These are phyloP conservation scores for Podotricha telesiphe DNA, from an alignment of 2,888 invertebrate genomes.

Conservation along the genomic window DNA sequence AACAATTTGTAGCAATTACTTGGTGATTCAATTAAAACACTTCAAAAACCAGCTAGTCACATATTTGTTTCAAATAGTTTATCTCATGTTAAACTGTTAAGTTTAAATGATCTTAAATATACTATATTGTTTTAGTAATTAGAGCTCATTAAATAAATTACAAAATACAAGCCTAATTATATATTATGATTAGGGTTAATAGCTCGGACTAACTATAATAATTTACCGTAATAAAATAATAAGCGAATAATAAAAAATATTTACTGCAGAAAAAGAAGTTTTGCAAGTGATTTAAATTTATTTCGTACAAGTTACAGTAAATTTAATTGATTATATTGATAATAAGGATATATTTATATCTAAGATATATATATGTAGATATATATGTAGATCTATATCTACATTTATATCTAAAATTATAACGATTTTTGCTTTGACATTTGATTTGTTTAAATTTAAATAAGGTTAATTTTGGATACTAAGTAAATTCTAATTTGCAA, in stretches of 20 bases:
- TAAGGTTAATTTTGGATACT: not conserved
- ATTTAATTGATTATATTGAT: slow-evolving; percentile 2
- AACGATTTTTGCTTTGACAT: not conserved
- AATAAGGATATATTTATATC: not conserved
- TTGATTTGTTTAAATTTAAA: not conserved
- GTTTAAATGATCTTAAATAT: not conserved
- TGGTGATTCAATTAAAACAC: too few relatives aligned
- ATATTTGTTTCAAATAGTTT: too few relatives aligned
- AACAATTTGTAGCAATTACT: too few relatives aligned
- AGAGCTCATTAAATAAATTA: not conserved
- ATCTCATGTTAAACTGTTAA: too few relatives aligned
- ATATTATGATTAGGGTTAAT: not conserved
- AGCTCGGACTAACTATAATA: not conserved
- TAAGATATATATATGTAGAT: too few relatives aligned
- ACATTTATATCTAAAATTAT: too few relatives aligned
- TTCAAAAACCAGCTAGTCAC: too few relatives aligned
- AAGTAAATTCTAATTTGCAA: not conserved
- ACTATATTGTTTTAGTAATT: not conserved
- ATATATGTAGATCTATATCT: too few relatives aligned
- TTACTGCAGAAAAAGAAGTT: slow-evolving; percentile 7
- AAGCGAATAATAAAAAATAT: not conserved
- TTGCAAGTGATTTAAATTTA: slow-evolving; percentile 7
- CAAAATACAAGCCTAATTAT: not conserved
- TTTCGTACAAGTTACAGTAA: not conserved
- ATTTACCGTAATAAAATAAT: not conserved